Evolutionary conservation across 1,140 invertebrate species (phyloP).

Genomic region (Euglossa dilemma): DNA sequence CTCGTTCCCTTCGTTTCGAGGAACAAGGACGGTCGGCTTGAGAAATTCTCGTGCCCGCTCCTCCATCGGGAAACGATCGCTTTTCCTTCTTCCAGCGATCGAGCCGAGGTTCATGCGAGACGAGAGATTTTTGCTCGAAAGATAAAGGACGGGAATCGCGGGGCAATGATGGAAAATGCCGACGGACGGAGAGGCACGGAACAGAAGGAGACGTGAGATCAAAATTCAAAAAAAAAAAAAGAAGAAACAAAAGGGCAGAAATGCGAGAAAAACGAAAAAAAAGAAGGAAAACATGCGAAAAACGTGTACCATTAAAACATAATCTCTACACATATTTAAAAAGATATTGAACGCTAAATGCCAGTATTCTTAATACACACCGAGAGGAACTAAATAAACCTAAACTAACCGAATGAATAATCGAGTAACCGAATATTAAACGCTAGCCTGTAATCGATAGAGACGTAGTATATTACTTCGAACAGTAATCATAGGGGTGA

Average conservation of each 20-base stretch:
- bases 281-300: conserved; percentile 7
- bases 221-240: conserved; percentile 50
- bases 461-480: conserved; percentile 75
- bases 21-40: not conserved
- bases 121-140: too few relatives aligned
- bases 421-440: conserved; percentile 79
- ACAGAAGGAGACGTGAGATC: conserved; percentile 41
- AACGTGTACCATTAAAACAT: conserved; percentile 78
- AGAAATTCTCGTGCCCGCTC: conserved; percentile 50
- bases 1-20: conserved; percentile 54
- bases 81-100: conserved; percentile 41
- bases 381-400: conserved; percentile 30
- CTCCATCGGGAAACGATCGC: conserved; percentile 34
- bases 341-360: conserved; percentile 78
- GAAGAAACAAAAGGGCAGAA: conserved; percentile 18
- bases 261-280: not conserved
- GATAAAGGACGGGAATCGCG: not conserved
- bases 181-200: conserved; percentile 25
- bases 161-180: not conserved
- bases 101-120: not conserved
- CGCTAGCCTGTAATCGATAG: conserved; percentile 78
- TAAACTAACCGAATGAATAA: conserved; percentile 77
- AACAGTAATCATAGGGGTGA: conserved; percentile 75
- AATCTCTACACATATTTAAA: conserved; percentile 81
- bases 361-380: conserved; percentile 74